Percentiles rank a stretch among this genome's conserved stretches.
phyloP scores from a whole-genome alignment of 1,140 invertebrate species.

The Ephestia elutella region DNA sequence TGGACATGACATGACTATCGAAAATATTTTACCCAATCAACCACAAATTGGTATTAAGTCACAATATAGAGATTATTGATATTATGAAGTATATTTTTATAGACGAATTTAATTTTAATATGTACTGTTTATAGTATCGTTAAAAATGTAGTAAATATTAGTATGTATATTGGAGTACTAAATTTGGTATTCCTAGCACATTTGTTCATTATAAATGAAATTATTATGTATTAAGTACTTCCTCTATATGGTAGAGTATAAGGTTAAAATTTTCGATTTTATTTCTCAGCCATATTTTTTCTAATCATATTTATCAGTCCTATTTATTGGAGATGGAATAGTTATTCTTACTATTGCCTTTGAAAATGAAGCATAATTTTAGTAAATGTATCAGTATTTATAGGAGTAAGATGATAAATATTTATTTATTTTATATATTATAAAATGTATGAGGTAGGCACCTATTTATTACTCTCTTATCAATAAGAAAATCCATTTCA shows the following conservation, averaged over 20 bases:
- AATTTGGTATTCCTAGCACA: not conserved
- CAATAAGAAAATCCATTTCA: too few relatives aligned
- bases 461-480: too few relatives aligned
- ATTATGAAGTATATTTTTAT: too few relatives aligned
- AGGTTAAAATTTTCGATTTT: constrained; percentile 14
- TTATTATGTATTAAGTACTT: not conserved
- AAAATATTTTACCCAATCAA: not conserved
- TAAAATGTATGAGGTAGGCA: too few relatives aligned
- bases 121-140: not conserved
- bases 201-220: not conserved
- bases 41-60: not conserved
- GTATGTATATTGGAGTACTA: too few relatives aligned
- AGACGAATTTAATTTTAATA: too few relatives aligned
- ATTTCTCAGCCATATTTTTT: constrained; percentile 30
- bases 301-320: not conserved
- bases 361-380: too few relatives aligned
- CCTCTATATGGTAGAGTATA: not conserved
- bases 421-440: not conserved
- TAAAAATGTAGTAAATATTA: not conserved
- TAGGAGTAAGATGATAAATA: too few relatives aligned
- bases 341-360: too few relatives aligned
- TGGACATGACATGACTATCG: not conserved
- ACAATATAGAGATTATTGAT: too few relatives aligned
- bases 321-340: too few relatives aligned
- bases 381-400: too few relatives aligned